Evolutionary conservation across 2,888 invertebrate genomes (phyloP).

Genomic region (Liposcelis brunnea): DNA sequence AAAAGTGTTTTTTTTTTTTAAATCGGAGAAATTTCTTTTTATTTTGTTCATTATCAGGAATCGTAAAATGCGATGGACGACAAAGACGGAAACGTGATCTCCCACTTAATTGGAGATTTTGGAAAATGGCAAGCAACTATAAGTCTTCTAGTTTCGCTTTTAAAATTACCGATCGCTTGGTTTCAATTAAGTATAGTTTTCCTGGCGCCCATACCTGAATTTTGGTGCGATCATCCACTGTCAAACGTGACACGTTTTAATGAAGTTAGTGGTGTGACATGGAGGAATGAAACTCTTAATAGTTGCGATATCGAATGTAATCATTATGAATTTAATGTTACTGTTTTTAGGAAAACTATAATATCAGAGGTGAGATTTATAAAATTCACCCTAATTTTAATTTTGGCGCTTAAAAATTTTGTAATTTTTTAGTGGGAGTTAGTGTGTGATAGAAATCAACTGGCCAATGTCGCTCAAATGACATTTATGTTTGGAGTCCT

Average conservation of each 20-base stretch:
- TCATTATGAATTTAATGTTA: constrained; percentile 38
- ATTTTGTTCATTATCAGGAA: no score
- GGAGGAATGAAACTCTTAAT: constrained; percentile 26
- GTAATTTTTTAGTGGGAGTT: constrained; percentile 36
- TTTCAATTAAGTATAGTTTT: constrained; percentile 43
- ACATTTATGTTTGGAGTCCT: constrained; percentile 45
- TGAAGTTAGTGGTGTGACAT: constrained; percentile 23
- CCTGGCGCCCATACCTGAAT: constrained; percentile 39
- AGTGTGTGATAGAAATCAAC: constrained; percentile 38
- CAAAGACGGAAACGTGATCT: constrained; percentile 22
- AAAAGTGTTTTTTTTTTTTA: no score
- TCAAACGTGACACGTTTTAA: constrained; percentile 5
- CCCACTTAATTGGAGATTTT: constrained; percentile 34
- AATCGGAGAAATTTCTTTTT: no score
- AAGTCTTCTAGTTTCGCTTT: constrained; percentile 34
- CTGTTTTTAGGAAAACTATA: constrained; percentile 51
- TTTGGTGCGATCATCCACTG: constrained; percentile 30
- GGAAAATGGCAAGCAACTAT: constrained; percentile 40
- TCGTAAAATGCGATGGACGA: background rate
- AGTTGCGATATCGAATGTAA: constrained; percentile 14
- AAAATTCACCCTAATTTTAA: no score
- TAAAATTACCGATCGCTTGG: constrained; percentile 43
- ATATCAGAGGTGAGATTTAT: constrained; percentile 31
- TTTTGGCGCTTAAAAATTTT: background rate
- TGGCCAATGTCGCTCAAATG: constrained; percentile 39